phyloP scores from a whole-genome alignment of 2,797 vertebrate species.

The Otolemur crassicaudatus region DNA sequence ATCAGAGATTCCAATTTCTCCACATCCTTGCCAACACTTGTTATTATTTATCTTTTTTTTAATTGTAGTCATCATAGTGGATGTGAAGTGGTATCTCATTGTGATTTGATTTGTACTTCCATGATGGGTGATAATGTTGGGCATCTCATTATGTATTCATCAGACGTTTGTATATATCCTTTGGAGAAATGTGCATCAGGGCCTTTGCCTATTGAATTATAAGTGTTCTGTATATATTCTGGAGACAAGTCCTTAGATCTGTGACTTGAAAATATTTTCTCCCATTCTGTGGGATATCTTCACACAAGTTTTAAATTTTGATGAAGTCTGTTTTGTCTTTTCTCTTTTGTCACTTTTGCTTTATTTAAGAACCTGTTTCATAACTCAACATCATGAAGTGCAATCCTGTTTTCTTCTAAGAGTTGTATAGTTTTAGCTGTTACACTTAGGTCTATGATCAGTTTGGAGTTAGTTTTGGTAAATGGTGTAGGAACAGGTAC shows the following conservation, averaged over 20 bases:
- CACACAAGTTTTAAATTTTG: background rate
- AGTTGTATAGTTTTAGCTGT: constrained; percentile 3
- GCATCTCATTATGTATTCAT: background rate
- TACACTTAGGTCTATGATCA: background rate
- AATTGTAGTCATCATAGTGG: background rate
- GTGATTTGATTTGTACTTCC: background rate
- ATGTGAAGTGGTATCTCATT: background rate
- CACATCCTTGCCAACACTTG: background rate
- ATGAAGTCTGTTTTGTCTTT: background rate
- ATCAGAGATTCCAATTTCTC: background rate
- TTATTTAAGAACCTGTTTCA: background rate
- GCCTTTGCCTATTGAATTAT: background rate
- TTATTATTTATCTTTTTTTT: background rate
- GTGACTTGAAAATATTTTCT: background rate
- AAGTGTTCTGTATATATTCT: background rate
- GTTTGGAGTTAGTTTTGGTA: background rate
- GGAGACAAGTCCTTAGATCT: background rate
- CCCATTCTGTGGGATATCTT: background rate
- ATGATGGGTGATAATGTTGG: background rate
- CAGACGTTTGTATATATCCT: background rate
- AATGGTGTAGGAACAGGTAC: background rate
- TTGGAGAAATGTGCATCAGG: background rate
- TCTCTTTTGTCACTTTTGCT: background rate
- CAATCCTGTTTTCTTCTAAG: background rate
- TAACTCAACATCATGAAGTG: background rate